Base-by-base conservation (phyloP, 2,888 invertebrate species). In the Odontocolon sp. region DNA sequence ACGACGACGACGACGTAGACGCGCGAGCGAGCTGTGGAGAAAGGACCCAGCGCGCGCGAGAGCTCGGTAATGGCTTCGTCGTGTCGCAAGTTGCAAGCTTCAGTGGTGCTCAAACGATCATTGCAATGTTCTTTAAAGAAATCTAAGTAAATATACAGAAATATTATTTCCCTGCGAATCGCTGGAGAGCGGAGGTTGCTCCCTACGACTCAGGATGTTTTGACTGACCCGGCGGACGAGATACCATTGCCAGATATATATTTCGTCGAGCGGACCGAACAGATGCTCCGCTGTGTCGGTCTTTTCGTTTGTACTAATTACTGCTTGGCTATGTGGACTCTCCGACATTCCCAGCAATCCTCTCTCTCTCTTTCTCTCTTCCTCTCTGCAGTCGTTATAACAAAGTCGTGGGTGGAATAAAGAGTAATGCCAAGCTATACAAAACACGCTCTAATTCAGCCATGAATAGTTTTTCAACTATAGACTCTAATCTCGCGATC, bases 21-120 rank as follows among this genome's bases (percentile, higher is more conserved):
- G 57, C 54, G 45, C 28, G 67, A 38, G 59, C 11, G 45, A 4
- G 42, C 14, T 47, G 54, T 54, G 61, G 74, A 76, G 67, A 71
- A 74, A 56, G 38, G 68, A 67, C 71, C 61, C 56, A 68, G 69
- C 47, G 61, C 57, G 64, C 52, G 61, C 33, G 64, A 42, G 77
- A 68, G 64, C 83, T 78, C 83, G 84, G 84, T 87, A 88, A 87
- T 87, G 87, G 87, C 87, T 87, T 88, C 87, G 87, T 86, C 87
- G 84, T 87, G 87, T 86, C 85, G 85, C 84, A 84, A 87, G 84
- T 83, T 86, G 82, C 86, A 86, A 84, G 86, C 85, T 84, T 75
- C 87, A 88, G 87, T 83, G 87, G 85, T 83, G 81, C 87, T 88
- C 88, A 88, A 87, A 78, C 67, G n/a, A 33, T 83, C 81, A 82